Evolutionary conservation across 2,113 vertebrate species (phyloP).

Genomic region (Sardina pilchardus): DNA sequence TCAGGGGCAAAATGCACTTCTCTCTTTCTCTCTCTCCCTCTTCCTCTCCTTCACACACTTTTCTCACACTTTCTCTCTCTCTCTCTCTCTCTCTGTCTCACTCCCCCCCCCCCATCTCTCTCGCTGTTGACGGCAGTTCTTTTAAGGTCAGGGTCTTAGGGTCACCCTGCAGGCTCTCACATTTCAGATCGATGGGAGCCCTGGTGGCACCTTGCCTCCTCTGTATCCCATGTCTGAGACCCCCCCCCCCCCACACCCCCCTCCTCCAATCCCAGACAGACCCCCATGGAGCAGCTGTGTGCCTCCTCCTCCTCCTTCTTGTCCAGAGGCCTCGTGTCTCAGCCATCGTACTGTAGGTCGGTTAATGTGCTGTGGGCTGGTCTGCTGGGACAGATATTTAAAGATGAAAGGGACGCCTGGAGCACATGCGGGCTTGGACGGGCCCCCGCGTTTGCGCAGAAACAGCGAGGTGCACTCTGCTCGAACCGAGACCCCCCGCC

Average conservation of each 20-base stretch:
- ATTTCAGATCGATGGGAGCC: conserved; percentile 30
- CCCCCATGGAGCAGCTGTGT: neutral
- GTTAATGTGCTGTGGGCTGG: neutral
- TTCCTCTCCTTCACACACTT: neutral
- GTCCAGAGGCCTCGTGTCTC: neutral
- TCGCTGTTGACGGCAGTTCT: neutral
- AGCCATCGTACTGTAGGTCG: neutral
- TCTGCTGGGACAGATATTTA: conserved; percentile 32
- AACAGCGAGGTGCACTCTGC: neutral
- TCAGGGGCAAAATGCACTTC: neutral
- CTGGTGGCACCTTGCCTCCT: conserved; percentile 14
- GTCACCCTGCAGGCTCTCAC: conserved; percentile 7
- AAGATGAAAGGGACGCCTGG: conserved; percentile 31
- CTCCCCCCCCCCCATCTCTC: neutral
- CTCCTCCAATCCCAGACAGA: conserved; percentile 14
- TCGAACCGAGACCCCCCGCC: neutral
- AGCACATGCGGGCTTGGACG: conserved; percentile 29
- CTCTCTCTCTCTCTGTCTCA: neutral
- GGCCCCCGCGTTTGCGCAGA: conserved; percentile 21
- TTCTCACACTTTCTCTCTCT: neutral
- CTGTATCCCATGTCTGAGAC: conserved; percentile 23
- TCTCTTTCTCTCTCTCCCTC: neutral
- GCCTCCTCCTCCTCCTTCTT: neutral
- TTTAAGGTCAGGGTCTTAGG: conserved; percentile 14
- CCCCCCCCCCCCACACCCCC: neutral